These are phyloP conservation scores for Varanus salvator DNA, from an alignment of 2,113 vertebrate genomes.

Conservation along the genomic window DNA sequence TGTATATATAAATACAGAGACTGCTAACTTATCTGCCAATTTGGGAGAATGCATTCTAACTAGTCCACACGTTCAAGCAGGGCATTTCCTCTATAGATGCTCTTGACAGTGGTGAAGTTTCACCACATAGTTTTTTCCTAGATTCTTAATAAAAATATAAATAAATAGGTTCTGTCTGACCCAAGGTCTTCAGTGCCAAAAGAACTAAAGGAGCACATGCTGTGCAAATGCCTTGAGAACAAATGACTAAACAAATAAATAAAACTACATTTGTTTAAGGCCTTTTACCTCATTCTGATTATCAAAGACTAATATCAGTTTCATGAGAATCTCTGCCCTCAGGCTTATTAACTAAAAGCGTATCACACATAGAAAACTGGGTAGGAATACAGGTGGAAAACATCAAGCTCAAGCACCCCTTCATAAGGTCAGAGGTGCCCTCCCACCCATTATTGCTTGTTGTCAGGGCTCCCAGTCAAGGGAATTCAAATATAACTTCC, in stretches of 20 bases:
- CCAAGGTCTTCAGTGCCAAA: not conserved
- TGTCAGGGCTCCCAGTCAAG: not conserved
- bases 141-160: not conserved
- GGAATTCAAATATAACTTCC: not conserved
- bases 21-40: not conserved
- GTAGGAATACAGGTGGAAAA: not conserved
- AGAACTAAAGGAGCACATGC: not conserved
- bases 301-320: not conserved
- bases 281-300: not conserved
- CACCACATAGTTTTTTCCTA: not conserved
- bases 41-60: not conserved
- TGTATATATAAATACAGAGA: not conserved
- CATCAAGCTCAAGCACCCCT: not conserved
- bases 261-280: not conserved
- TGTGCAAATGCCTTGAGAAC: no score
- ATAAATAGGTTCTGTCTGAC: not conserved
- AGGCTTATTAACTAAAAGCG: not conserved
- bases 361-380: not conserved
- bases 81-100: not conserved
- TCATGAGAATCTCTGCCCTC: no score
- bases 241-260: no score
- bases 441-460: not conserved
- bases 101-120: not conserved
- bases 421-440: not conserved
- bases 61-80: not conserved